Evolutionary conservation across 2,113 vertebrate genomes (phyloP), one percentile per base, ranked within the genome.

Genomic region (Furnarius figulus): DNA sequence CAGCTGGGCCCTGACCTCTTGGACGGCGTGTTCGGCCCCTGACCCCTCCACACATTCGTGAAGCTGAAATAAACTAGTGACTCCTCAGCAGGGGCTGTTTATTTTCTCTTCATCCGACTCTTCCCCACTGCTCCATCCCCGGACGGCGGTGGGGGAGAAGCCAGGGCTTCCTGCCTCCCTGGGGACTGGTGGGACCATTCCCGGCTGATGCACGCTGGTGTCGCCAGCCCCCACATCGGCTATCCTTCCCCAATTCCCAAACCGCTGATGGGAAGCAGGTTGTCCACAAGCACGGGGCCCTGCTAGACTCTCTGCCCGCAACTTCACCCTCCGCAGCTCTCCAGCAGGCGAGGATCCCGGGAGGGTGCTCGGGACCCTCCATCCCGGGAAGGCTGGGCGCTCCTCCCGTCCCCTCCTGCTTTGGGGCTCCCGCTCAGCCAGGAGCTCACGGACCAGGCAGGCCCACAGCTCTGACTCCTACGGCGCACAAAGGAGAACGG

Each of bases 111-210:
- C 42, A 33, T 82, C 42, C 1, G 0, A 30, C 42, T 70, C 78
- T 66, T 86, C 1, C 4, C 61, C 61, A 11, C 16, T 0, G 14
- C 9, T 89, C 59, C 58, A 71, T 61, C 12, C 49, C 27, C 0
- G 2, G 40, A n/a, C 1, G 0, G n/a, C 1, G 4, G 33, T 0
- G 1, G 28, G 23, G 10, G 14, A 46, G 15, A 87, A 21, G 30
- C 56, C 10, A 6, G 40, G 7, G 46, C 37, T 67, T 62, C 30
- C 53, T 19, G 44, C 30, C 61, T 70, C 42, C 30, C 58, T 6
- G 0, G 39, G 49, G 49, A 59, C 27, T 5, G 5, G 3, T 3
- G 9, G 37, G 24, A 75, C 40, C 6, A 52, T 80, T 13, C 30
- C 55, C 1, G 9, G 30, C 47, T 1, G 15, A 86, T 14, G n/a